Conservation (phyloP, 2,888 invertebrate genomes). For the Macrophya alboannulata region DNA sequence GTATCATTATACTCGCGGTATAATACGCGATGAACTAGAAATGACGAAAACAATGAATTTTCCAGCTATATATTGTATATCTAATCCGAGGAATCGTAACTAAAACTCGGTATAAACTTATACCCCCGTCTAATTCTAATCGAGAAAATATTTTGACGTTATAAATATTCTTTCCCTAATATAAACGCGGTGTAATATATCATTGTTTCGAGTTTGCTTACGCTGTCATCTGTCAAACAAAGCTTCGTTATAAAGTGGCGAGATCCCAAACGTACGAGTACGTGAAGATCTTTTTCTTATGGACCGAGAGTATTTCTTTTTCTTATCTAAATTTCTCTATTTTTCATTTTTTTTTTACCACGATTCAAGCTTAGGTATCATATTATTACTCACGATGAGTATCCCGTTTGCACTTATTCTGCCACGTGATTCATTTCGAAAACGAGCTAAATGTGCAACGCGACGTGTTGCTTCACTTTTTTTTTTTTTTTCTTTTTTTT, state of each 20-base stretch:
- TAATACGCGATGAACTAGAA: not conserved
- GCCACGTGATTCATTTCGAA: constrained; percentile 61
- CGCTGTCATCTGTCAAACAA: constrained; percentile 56
- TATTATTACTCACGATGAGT: constrained; percentile 2
- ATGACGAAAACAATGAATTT: not conserved
- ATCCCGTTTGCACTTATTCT: constrained; percentile 21
- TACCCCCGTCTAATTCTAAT: constrained; percentile 41
- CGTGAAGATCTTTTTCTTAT: constrained; percentile 41
- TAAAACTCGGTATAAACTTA: not conserved
- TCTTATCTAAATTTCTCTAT: constrained; percentile 24
- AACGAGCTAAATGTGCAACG: constrained; percentile 58
- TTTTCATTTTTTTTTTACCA: constrained; percentile 27
- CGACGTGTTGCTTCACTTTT: not conserved
- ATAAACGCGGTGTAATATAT: constrained; percentile 54
- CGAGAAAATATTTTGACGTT: constrained; percentile 48
- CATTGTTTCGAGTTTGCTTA: constrained; percentile 57
- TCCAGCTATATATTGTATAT: constrained; percentile 15
- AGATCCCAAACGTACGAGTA: constrained; percentile 52
- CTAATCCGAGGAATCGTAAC: not conserved
- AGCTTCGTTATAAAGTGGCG: constrained; percentile 57
- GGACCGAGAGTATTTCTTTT: constrained; percentile 33
- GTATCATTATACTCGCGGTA: not conserved
- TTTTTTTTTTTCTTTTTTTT: not conserved
- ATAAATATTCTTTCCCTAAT: constrained; percentile 52
- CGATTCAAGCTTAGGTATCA: not conserved